These are phyloP conservation scores for Eupithecia vulgata DNA, from an alignment of 2,888 invertebrate genomes.

Conservation along the genomic window DNA sequence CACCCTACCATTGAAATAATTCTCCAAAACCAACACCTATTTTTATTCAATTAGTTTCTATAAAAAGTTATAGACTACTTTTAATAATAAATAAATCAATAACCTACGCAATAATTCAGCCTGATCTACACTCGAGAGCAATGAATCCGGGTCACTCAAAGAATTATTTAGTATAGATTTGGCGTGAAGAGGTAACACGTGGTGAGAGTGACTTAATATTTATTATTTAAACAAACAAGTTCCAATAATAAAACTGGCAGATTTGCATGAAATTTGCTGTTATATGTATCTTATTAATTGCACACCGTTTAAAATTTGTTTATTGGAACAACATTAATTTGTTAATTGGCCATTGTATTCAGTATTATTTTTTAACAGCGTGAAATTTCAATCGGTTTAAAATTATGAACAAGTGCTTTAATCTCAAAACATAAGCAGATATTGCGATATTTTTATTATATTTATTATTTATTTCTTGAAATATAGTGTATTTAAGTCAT, in stretches of 20 bases:
- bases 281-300: not conserved
- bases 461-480: too few relatives aligned
- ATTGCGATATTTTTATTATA: not conserved
- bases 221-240: not conserved
- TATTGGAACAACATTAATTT: not conserved
- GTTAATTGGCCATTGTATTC: not conserved
- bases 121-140: too few relatives aligned
- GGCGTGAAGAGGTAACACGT: not conserved
- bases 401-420: not conserved
- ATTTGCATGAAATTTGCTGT: not conserved
- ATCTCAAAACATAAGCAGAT: not conserved
- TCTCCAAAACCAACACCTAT: slow-evolving; percentile 70
- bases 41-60: slow-evolving; percentile 40
- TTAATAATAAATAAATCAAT: too few relatives aligned
- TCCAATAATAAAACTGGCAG: not conserved
- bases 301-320: not conserved
- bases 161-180: not conserved
- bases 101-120: not conserved
- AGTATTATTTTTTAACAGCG: not conserved
- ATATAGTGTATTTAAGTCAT: too few relatives aligned
- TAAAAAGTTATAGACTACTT: too few relatives aligned
- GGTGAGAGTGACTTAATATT: not conserved
- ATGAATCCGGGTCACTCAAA: too few relatives aligned
- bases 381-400: not conserved
- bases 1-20: slow-evolving; percentile 63